Base-by-base conservation (phyloP, 2,113 vertebrate species). In the Kryptolebias marmoratus region DNA sequence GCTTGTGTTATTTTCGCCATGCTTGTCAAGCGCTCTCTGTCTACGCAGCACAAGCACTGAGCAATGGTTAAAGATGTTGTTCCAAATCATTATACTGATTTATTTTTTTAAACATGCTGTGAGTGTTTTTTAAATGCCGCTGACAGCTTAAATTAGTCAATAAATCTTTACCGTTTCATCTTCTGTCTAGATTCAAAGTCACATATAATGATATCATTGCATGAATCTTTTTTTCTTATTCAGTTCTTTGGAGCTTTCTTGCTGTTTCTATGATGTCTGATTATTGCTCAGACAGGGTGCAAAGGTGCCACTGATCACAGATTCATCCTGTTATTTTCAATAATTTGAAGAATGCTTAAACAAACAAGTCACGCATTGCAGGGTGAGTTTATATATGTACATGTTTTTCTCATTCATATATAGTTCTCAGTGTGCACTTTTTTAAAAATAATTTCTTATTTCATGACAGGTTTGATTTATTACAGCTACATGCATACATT, bases 261-360 rank as follows among this genome's bases (percentile, higher is more conserved):
- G 58, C 27, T 64, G 30, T 13, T 42, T 58, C 52, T 72, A 61
- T 74, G 48, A 75, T 73, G 62, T 79, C 55, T 73, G 66, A 66
- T 82, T 82, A 86, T 71, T 83, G 66, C 79, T 72, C 77, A 71
- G 72, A 63, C 59, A 55, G 63, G 36, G 64, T 49, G 64, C 32
- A 66, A 63, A 71, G 64, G 61, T 75, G 64, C 66, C 64, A 53
- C 79, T 72, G 57, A 79, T 69, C 75, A 76, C 72, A 78, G 57
- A 22, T 65, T 72, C 56, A 27, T 31, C 9, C 39, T 64, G 32
- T 79, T 72, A 73, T 80, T 66, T 68, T 71, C 47, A 70, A 63
- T 69, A 58, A 81, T 56, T 18, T 15, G 39, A 59, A 70, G 30
- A 28, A 59, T 22, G 50, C 32, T 32, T 74, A 47, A 71, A 65